These are phyloP conservation scores for Acrobasis consociella DNA, from an alignment of 2,888 invertebrate genomes.

Conservation along the genomic window DNA sequence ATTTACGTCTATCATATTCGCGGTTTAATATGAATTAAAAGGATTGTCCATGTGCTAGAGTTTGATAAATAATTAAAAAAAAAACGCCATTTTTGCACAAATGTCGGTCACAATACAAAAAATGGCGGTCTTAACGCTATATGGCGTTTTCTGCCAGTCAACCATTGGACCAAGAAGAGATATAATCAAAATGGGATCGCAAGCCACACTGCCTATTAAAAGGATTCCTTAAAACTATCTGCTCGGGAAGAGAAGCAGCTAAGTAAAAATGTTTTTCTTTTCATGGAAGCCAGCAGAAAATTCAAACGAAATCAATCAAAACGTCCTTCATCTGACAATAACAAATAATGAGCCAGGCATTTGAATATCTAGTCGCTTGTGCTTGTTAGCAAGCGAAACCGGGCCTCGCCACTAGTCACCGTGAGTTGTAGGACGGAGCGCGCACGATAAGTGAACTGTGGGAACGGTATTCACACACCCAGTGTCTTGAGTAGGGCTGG, in stretches of 20 bases:
- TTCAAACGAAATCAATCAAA: conserved; percentile 14
- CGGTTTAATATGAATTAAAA: background rate
- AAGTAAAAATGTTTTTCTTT: too few species aligned
- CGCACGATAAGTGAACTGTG: conserved; percentile 18
- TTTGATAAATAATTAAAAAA: background rate
- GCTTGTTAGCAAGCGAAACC: conserved; percentile 18
- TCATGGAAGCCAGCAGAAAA: too few species aligned
- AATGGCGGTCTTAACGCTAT: too few species aligned
- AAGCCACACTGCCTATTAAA: background rate
- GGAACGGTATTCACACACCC: conserved; percentile 19
- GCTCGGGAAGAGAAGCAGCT: background rate
- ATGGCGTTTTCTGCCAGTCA: too few species aligned
- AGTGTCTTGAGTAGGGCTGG: conserved; percentile 12
- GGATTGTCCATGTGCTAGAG: too few species aligned
- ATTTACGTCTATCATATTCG: conserved; percentile 15
- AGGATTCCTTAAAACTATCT: background rate
- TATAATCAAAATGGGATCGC: background rate
- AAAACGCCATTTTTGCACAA: too few species aligned
- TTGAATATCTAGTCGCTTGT: conserved; percentile 10
- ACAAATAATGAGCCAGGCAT: conserved; percentile 17
- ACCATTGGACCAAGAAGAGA: too few species aligned
- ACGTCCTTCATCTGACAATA: conserved; percentile 13
- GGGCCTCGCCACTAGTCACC: conserved; percentile 11
- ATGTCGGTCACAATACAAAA: too few species aligned
- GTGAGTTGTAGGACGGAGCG: conserved; percentile 15